Conservation (phyloP, 2,113 vertebrate species). For the Dasyurus viverrinus region DNA sequence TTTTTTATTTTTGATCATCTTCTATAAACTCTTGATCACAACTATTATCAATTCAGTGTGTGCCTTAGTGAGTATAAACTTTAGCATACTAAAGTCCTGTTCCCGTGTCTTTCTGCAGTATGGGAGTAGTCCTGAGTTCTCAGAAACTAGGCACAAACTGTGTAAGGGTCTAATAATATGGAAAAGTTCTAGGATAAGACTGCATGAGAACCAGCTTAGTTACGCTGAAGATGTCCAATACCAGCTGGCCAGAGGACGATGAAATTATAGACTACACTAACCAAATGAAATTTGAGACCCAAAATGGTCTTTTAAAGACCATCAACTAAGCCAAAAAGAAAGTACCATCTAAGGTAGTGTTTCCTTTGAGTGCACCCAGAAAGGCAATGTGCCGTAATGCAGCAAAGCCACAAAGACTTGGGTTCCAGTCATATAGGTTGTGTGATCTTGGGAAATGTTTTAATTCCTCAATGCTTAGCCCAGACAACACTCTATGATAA, state of each 20-base stretch:
- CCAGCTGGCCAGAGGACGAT: not conserved
- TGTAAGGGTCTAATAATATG: not conserved
- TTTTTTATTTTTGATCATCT: not conserved
- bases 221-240: not conserved
- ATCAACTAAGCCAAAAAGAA: not conserved
- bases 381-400: no score
- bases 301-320: not conserved
- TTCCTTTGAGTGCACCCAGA: not conserved
- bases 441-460: not conserved
- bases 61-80: not conserved
- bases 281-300: not conserved
- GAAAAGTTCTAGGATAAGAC: not conserved
- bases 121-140: not conserved
- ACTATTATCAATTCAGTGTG: not conserved
- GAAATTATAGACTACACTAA: no score
- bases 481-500: not conserved
- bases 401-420: not conserved
- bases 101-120: not conserved
- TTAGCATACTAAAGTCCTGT: not conserved
- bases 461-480: not conserved
- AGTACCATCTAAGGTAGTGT: not conserved
- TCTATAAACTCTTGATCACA: not conserved
- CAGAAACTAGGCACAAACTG: conserved; percentile 1
- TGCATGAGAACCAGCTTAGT: not conserved
- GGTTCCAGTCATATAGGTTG: not conserved